Evolutionary conservation across 1,140 invertebrate genomes (phyloP), one percentile per base, ranked within the genome.

Genomic region (Bicyclus anynana): DNA sequence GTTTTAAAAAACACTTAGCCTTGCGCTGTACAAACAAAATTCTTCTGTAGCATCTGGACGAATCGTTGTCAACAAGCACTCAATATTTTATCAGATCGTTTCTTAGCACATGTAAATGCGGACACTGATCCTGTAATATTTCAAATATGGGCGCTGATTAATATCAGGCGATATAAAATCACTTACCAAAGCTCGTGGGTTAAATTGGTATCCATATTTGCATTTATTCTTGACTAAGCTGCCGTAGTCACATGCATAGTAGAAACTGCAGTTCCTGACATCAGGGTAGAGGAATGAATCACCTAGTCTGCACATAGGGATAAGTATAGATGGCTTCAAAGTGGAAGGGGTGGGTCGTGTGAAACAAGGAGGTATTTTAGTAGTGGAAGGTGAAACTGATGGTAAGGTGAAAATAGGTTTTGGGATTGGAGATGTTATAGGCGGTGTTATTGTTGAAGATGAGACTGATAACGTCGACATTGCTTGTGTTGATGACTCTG

Each of bases 211-310:
- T 5, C 56, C 54, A 46, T 59, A 54, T 20, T 21, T 38, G 12
- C 64, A 67, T 3, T 49, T 56, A n/a, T n/a, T 3, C 33, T 50
- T 62, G 10, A 29, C 48, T 21, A 59, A 48, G n/a, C 5, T 29
- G 9, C 54, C 63, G 35, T 51, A 29, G 10, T 53, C 50, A 9
- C 67, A 69, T 18, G 53, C 40, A n/a, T 61, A 69, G 49, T 63
- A 69, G 20, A 48, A 52, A 13, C 47, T 55, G 18, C 64, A 63
- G 17, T 69, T 26, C 6, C 17, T 27, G 14, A 52, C 35, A 56
- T 69, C 67, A 2, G 57, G 53, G 4, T 58, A 47, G 2, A 48
- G 7, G 7, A 51, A 59, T 2, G 29, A 23, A n/a, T 54, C 26
- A n/a, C 7, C 26, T 2, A 27, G 14, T 23, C 27, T 49, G 23